Evolutionary conservation across 2,888 invertebrate species (phyloP).

Genomic region (Lithophane ornitopus): DNA sequence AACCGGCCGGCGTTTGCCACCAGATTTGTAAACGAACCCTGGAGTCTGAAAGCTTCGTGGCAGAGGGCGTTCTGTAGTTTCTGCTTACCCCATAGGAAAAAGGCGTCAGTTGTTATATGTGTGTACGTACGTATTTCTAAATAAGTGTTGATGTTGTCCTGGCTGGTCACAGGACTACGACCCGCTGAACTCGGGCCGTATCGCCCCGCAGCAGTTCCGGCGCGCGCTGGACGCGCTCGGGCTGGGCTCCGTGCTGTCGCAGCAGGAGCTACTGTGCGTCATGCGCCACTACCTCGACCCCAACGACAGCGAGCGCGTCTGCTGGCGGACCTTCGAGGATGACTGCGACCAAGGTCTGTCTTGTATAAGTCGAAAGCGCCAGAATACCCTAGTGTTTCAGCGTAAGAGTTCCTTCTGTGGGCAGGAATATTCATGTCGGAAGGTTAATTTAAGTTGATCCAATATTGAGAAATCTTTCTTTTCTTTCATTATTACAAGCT

Average conservation of each 20-base stretch:
- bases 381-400: too few species aligned
- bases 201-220: slow-evolving; percentile 93
- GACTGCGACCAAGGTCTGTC: slow-evolving; percentile 93
- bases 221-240: slow-evolving; percentile 93
- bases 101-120: background rate
- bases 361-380: background rate
- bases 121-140: background rate
- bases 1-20: background rate
- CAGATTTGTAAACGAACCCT: background rate
- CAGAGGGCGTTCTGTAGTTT: background rate
- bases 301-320: slow-evolving; percentile 92
- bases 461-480: background rate
- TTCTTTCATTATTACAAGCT: background rate
- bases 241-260: slow-evolving; percentile 91
- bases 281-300: slow-evolving; percentile 93
- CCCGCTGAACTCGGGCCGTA: slow-evolving; percentile 92
- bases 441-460: background rate
- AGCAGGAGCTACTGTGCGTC: slow-evolving; percentile 92
- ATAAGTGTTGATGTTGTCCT: background rate
- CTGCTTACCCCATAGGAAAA: background rate
- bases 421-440: background rate
- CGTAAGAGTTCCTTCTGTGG: background rate
- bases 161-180: slow-evolving; percentile 91
- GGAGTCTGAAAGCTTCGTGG: too few species aligned
- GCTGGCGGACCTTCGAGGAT: slow-evolving; percentile 94